phyloP scores from a whole-genome alignment of 1,140 invertebrate species.

The Aphelenchoides besseyi region DNA sequence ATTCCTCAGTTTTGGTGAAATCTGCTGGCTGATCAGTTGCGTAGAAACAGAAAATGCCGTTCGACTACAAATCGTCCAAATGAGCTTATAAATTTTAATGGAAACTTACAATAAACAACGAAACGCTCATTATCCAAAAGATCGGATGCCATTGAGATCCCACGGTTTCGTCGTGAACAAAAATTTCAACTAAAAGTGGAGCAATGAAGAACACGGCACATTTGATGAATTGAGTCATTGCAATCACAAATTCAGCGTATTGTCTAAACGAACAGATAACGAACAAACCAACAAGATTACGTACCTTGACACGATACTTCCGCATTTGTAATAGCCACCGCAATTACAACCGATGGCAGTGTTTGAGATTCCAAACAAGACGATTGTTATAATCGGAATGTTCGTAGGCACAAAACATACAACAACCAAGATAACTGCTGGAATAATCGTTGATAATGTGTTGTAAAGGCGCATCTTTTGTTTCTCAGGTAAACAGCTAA shows the following conservation, averaged over 20 bases:
- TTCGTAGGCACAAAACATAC: slow-evolving; percentile 35
- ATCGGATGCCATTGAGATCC: slow-evolving; percentile 27
- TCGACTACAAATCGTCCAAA: neutral
- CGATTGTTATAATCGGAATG: slow-evolving; percentile 22
- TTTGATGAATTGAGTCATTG: slow-evolving; percentile 30
- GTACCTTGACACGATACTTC: slow-evolving; percentile 34
- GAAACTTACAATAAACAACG: slow-evolving; percentile 25
- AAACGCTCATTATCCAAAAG: slow-evolving; percentile 22
- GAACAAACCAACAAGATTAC: neutral
- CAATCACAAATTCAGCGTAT: slow-evolving; percentile 31
- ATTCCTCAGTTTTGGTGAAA: neutral
- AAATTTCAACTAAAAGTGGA: slow-evolving; percentile 21
- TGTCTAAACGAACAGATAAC: neutral
- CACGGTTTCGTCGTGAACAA: slow-evolving; percentile 22
- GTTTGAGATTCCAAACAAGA: slow-evolving; percentile 37
- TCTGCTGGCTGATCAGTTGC: neutral
- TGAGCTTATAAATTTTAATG: neutral
- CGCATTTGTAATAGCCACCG: slow-evolving; percentile 51
- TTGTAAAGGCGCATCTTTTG: slow-evolving; percentile 44
- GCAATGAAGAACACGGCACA: slow-evolving; percentile 26
- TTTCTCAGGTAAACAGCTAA: slow-evolving; percentile 34
- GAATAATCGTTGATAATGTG: slow-evolving; percentile 33
- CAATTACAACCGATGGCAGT: slow-evolving; percentile 36
- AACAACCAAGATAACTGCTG: slow-evolving; percentile 32
- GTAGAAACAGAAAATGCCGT: neutral